Conservation (phyloP, 2,888 invertebrate species). For the Spodoptera picta region DNA sequence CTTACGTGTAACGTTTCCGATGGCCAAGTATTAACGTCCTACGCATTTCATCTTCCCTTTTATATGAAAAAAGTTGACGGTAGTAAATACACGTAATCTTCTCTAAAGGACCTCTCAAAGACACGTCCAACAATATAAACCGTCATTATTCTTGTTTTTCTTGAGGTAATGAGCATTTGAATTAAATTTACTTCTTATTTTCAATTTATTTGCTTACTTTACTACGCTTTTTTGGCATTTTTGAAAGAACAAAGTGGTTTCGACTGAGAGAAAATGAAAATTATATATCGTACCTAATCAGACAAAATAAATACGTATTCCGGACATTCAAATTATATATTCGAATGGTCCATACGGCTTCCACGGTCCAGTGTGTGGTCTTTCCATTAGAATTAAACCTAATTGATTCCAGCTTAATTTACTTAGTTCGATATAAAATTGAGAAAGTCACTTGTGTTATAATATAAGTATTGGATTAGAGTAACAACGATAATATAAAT, state of each 20-base stretch:
- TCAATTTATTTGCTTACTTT: constrained; percentile 33
- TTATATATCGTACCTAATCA: constrained; percentile 16
- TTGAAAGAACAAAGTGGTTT: constrained; percentile 3
- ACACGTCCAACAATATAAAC: constrained; percentile 35
- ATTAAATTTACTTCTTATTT: constrained; percentile 42
- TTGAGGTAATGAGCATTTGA: constrained; percentile 39
- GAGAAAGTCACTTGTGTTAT: too few species aligned
- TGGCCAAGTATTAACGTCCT: not conserved
- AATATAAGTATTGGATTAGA: too few species aligned
- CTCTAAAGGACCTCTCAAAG: constrained; percentile 32
- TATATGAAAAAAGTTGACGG: constrained; percentile 8
- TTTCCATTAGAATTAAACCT: not conserved
- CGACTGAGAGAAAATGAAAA: not conserved
- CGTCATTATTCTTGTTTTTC: constrained; percentile 41
- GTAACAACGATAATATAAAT: too few species aligned
- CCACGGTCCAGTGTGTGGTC: not conserved
- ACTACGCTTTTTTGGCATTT: constrained; percentile 12
- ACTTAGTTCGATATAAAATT: constrained; percentile 1
- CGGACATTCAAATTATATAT: constrained; percentile 3
- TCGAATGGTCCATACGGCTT: not conserved
- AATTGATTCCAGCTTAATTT: constrained; percentile 1
- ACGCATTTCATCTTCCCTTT: not conserved
- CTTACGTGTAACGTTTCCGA: not conserved
- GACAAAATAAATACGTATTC: constrained; percentile 12
- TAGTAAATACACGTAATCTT: constrained; percentile 33